A percentile compares a stretch with the other conserved stretches of the same genome.
phyloP scores from a whole-genome alignment of 2,888 invertebrate species.

The Trissoscelio sp. region DNA sequence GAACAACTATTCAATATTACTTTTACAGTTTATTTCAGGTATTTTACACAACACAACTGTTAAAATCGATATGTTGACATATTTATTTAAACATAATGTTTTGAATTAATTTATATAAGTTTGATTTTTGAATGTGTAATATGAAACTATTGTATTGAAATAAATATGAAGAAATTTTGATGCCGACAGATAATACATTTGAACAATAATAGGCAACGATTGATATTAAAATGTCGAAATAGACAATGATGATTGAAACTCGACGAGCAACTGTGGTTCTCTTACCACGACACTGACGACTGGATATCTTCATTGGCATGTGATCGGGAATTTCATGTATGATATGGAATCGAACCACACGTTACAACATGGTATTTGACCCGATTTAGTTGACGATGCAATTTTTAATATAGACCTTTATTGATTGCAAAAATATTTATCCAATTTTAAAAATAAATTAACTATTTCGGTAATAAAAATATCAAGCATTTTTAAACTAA shows the following conservation, averaged over 20 bases:
- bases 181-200: background rate
- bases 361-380: slow-evolving; percentile 50
- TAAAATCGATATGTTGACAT: background rate
- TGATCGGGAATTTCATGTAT: slow-evolving; percentile 53
- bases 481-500: too few species aligned
- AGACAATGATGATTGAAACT: slow-evolving; percentile 29
- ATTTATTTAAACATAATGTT: background rate
- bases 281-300: slow-evolving; percentile 17
- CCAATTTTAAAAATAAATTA: slow-evolving; percentile 15
- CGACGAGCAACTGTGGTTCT: slow-evolving; percentile 20
- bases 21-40: slow-evolving; percentile 2
- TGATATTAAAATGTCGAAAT: slow-evolving; percentile 15
- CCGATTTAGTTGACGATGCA: slow-evolving; percentile 37
- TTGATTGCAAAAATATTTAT: slow-evolving; percentile 23
- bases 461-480: slow-evolving; percentile 25
- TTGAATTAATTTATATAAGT: too few species aligned
- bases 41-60: background rate
- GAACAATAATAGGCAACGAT: slow-evolving; percentile 1
- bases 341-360: slow-evolving; percentile 36
- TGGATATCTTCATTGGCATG: slow-evolving; percentile 42
- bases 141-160: background rate
- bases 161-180: background rate
- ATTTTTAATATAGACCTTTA: slow-evolving; percentile 46
- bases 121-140: too few species aligned
- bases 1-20: slow-evolving; percentile 5